Base-by-base conservation (phyloP, 2,797 vertebrate species). In the Gorsachius magnificus region DNA sequence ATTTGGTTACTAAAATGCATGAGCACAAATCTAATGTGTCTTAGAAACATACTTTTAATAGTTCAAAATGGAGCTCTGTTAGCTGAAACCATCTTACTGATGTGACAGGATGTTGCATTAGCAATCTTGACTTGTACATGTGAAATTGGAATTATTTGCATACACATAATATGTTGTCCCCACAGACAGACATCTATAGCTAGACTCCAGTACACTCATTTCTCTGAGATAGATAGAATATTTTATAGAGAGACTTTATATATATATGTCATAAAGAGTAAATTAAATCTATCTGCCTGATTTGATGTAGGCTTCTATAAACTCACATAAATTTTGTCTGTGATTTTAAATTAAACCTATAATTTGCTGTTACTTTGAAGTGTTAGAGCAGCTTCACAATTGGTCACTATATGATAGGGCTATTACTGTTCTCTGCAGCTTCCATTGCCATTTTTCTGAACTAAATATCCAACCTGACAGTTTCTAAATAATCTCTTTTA, bases 311-410 rank as follows among this genome's bases (percentile, higher is more conserved):
- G 28, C n/a, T 80, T 64, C 45, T 75, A 24, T 50, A 57, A 83
- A 22, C 20, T 63, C 36, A 31, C 58, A 84, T 95, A 94, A 74
- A 89, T 93, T 93, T 91, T 96, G n/a, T 65, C 83, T 93, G 11
- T 64, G 86, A 93, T 90, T 95, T 97, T 97, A 96, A 97, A 95
- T 89, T 93, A 97, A 96, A 89, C 56, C 83, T 77, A 78, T 95
- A 80, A 95, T 96, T 95, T 94, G 60, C 61, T 89, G 76, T 91
- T 93, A 76, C 26, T 87, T 93, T 53, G 66, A 89, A 94, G 89
- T 83, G 69, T 82, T 79, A 78, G 8, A 87, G 24, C 25, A 89
- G 53, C 75, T 95, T 97, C 79, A 93, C 43, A 94, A 90, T 48
- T 94, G 69, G 87, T 94, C 64, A 88, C 33, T 9, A 20, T 28